These are phyloP conservation scores for Dendroctonus valens DNA, from an alignment of 1,140 invertebrate species.

Conservation along the genomic window DNA sequence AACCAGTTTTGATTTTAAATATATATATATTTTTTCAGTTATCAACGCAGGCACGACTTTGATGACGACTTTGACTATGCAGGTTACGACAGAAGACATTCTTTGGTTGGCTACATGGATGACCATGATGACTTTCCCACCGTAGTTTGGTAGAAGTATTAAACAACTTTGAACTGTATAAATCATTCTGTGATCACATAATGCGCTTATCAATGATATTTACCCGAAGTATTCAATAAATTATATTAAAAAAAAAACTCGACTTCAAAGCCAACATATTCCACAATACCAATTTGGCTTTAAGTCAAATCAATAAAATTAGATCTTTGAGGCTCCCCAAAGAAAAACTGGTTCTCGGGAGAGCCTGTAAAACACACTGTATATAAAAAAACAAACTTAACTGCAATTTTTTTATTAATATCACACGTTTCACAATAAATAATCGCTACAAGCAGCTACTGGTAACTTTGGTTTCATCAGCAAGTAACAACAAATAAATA, in stretches of 20 bases:
- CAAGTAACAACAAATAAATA: not conserved
- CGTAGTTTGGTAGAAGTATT: conserved; percentile 14
- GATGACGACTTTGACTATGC: conserved; percentile 9
- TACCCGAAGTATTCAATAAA: not conserved
- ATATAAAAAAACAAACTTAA: not conserved
- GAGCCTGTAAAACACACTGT: too few relatives aligned
- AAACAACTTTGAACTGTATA: not conserved
- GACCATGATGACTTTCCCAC: conserved; percentile 17
- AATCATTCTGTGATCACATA: not conserved
- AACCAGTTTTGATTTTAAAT: too few relatives aligned
- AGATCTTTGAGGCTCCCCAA: too few relatives aligned
- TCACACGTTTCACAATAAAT: too few relatives aligned
- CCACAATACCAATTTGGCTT: too few relatives aligned
- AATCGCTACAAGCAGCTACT: too few relatives aligned
- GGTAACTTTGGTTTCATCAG: not conserved
- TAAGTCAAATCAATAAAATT: too few relatives aligned
- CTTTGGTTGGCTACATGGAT: conserved; percentile 3
- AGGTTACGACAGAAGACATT: conserved; percentile 6
- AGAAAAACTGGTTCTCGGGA: too few relatives aligned
- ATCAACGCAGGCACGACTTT: not conserved
- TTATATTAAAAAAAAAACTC: not conserved
- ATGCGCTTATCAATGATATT: too few relatives aligned
- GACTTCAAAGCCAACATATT: not conserved
- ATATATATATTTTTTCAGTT: not conserved
- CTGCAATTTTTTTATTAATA: not conserved